Conservation (phyloP, 2,797 vertebrate species). For the Cynopterus sphinx region DNA sequence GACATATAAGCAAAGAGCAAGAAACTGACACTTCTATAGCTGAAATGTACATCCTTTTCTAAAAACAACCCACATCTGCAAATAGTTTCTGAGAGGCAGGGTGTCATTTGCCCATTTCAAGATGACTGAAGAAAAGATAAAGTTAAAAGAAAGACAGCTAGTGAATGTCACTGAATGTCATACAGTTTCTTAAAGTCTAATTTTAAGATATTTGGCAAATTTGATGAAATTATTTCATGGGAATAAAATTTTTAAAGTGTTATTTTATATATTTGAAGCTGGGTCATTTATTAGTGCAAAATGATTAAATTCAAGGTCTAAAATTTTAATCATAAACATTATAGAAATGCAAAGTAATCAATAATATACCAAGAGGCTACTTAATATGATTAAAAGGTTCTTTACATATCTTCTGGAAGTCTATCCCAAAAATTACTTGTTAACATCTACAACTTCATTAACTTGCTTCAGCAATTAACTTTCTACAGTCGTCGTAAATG, state of each 20-base stretch:
- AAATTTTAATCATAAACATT: conserved; percentile 54
- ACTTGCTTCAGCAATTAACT: conserved; percentile 51
- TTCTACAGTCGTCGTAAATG: background rate
- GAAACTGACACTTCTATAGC: background rate
- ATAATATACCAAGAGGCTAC: conserved; percentile 14
- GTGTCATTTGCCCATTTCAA: background rate
- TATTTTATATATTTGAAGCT: conserved; percentile 28
- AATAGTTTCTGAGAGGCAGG: background rate
- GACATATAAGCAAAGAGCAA: conserved; percentile 14
- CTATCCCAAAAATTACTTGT: conserved; percentile 8
- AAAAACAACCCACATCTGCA: background rate
- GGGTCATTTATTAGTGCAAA: background rate
- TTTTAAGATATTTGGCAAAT: conserved; percentile 27
- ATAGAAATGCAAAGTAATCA: conserved; percentile 44
- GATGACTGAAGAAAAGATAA: background rate
- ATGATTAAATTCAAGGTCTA: conserved; percentile 44
- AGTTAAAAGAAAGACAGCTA: conserved; percentile 34
- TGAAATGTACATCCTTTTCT: conserved; percentile 12
- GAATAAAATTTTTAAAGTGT: conserved; percentile 15
- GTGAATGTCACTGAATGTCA: background rate
- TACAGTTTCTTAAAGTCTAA: conserved; percentile 1
- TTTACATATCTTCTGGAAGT: background rate
- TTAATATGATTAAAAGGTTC: background rate
- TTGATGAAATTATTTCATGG: background rate
- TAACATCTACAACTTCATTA: conserved; percentile 29